Conservation (phyloP, 2,888 invertebrate genomes). For the Coleophora flavipennella region DNA sequence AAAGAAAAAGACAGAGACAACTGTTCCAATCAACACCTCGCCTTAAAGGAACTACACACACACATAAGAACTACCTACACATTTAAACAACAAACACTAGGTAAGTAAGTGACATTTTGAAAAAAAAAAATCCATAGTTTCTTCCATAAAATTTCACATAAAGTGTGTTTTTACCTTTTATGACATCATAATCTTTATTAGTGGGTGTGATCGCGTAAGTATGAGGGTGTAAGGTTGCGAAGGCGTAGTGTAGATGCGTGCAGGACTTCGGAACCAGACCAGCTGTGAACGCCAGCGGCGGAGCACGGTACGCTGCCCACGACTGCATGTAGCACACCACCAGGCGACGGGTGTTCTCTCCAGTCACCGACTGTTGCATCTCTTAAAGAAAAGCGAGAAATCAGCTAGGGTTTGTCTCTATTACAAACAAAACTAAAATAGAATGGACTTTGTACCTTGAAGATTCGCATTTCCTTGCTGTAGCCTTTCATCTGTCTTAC, state of each 20-base stretch:
- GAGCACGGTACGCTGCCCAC: constrained; percentile 76
- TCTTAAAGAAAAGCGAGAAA: constrained; percentile 23
- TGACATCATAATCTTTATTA: constrained; percentile 79
- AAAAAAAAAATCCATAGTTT: too few species aligned
- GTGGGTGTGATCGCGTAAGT: constrained; percentile 74
- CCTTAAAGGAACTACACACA: too few species aligned
- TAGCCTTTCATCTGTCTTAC: constrained; percentile 47
- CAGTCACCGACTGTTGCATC: constrained; percentile 51
- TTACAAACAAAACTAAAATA: too few species aligned
- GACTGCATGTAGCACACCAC: constrained; percentile 82
- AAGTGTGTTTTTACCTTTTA: constrained; percentile 78
- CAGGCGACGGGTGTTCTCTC: constrained; percentile 35
- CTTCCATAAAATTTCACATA: too few species aligned
- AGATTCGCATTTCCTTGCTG: constrained; percentile 61
- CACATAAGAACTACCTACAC: too few species aligned
- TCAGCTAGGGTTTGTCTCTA: too few species aligned
- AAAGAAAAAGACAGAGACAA: too few species aligned
- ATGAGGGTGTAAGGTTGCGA: constrained; percentile 79
- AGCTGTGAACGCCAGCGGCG: constrained; percentile 77
- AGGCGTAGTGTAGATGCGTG: constrained; percentile 82
- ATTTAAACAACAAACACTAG: too few species aligned
- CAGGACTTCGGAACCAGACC: constrained; percentile 78
- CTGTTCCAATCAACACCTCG: too few species aligned
- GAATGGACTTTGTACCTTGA: too few species aligned
- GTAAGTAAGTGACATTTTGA: too few species aligned